These are phyloP conservation scores for Marisa cornuarietis DNA, from an alignment of 1,140 invertebrate species.

Conservation along the genomic window DNA sequence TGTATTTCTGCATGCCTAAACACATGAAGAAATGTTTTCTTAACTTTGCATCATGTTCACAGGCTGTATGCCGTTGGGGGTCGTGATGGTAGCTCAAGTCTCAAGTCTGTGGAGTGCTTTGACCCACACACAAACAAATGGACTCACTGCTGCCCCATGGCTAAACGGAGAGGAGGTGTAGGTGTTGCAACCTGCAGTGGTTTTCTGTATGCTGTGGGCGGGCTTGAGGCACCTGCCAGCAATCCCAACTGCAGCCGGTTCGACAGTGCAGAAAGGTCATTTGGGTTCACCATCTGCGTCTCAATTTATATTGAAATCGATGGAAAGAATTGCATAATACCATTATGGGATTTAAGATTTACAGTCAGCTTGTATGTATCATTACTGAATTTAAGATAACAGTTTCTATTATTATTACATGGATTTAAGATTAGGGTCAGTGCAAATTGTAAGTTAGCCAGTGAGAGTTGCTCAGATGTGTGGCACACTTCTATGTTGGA, in stretches of 20 bases:
- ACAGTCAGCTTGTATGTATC: no score
- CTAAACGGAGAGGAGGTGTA: constrained; percentile 74
- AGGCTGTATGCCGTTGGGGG: constrained; percentile 92
- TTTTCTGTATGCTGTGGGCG: constrained; percentile 72
- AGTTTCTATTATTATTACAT: no score
- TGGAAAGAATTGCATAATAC: no score
- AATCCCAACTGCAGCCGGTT: constrained; percentile 81
- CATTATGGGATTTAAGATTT: no score
- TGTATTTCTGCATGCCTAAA: not conserved
- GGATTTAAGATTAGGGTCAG: no score
- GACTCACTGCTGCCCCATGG: constrained; percentile 84
- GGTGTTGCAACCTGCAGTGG: constrained; percentile 81
- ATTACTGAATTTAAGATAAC: no score
- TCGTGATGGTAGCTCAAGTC: constrained; percentile 88
- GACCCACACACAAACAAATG: constrained; percentile 89
- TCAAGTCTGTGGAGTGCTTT: constrained; percentile 82
- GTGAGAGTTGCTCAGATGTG: no score
- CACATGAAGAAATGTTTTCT: not conserved
- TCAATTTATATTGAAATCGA: no score
- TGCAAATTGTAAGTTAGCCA: no score
- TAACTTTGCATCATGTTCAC: constrained; percentile 27
- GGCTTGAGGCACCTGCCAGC: constrained; percentile 64
- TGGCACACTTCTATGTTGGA: no score
- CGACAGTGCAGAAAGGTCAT: constrained; percentile 66
- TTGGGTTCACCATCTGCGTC: not conserved